Conservation (phyloP, 2,888 invertebrate species). For the Tetragonisca angustula region DNA sequence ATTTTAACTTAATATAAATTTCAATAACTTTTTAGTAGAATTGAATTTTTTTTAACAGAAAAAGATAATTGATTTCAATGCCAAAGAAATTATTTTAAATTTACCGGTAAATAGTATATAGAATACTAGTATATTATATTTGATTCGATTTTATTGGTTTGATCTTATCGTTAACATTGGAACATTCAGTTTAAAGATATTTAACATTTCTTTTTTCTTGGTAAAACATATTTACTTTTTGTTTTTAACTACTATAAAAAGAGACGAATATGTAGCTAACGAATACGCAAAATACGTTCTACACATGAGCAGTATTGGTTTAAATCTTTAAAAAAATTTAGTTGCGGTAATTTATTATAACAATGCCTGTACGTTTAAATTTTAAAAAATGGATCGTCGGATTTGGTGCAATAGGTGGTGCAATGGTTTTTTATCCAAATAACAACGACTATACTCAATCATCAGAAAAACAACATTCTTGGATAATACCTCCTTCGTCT, state of each 20-base stretch:
- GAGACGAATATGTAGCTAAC: neutral
- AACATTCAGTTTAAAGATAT: neutral
- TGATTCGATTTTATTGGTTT: neutral
- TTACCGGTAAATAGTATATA: neutral
- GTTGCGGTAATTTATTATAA: conserved; percentile 15
- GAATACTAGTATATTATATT: too few species aligned
- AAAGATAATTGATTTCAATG: neutral
- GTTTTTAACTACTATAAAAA: neutral
- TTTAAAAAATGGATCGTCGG: conserved; percentile 86
- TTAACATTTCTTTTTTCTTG: neutral
- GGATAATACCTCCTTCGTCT: conserved; percentile 89
- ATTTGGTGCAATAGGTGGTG: conserved; percentile 88
- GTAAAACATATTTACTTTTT: neutral
- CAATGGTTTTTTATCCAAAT: conserved; percentile 87
- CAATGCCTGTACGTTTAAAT: conserved; percentile 73
- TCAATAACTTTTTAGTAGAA: neutral
- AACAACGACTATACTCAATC: conserved; percentile 83
- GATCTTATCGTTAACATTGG: neutral
- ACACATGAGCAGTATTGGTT: conserved; percentile 5
- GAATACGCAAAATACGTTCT: neutral
- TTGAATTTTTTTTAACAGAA: neutral
- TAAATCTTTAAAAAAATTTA: conserved; percentile 19
- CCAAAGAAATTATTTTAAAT: neutral
- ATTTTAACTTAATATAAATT: neutral
- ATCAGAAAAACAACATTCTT: conserved; percentile 86